Conservation (phyloP, 2,888 invertebrate species). For the Netelia melanura region DNA sequence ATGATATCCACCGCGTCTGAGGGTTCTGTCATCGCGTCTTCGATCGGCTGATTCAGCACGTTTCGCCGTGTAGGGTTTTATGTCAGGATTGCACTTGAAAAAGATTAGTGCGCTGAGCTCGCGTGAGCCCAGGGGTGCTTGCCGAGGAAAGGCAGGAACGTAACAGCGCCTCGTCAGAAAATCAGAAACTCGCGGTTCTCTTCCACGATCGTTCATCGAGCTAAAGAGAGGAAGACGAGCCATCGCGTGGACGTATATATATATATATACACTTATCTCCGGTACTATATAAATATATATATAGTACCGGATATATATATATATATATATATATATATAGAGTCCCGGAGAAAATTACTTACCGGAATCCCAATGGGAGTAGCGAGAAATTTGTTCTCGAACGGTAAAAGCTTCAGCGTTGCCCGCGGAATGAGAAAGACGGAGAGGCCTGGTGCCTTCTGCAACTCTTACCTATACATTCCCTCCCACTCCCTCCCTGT, state of each 20-base stretch:
- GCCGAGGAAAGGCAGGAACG: neutral
- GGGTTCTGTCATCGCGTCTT: neutral
- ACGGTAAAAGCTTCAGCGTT: constrained; percentile 64
- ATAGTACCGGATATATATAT: constrained; percentile 48
- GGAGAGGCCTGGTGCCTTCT: constrained; percentile 22
- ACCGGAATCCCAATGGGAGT: constrained; percentile 68
- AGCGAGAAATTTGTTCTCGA: constrained; percentile 67
- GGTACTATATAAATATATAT: constrained; percentile 16
- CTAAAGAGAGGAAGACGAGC: constrained; percentile 11
- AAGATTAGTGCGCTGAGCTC: neutral
- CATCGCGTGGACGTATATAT: neutral
- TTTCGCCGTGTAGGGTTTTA: constrained; percentile 44
- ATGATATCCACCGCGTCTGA: neutral
- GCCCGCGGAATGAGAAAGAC: constrained; percentile 39
- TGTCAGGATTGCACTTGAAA: constrained; percentile 54
- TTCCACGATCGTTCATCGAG: constrained; percentile 35
- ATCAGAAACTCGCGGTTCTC: constrained; percentile 35
- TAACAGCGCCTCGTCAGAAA: constrained; percentile 26
- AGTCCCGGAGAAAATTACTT: constrained; percentile 67
- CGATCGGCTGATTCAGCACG: constrained; percentile 32
- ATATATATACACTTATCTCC: neutral
- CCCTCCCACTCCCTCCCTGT: constrained; percentile 42
- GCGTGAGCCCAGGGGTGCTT: neutral
- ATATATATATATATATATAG: constrained; percentile 15
- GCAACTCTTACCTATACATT: constrained; percentile 11